Evolutionary conservation across 2,113 vertebrate species (phyloP).

Genomic region (Garra rufa): DNA sequence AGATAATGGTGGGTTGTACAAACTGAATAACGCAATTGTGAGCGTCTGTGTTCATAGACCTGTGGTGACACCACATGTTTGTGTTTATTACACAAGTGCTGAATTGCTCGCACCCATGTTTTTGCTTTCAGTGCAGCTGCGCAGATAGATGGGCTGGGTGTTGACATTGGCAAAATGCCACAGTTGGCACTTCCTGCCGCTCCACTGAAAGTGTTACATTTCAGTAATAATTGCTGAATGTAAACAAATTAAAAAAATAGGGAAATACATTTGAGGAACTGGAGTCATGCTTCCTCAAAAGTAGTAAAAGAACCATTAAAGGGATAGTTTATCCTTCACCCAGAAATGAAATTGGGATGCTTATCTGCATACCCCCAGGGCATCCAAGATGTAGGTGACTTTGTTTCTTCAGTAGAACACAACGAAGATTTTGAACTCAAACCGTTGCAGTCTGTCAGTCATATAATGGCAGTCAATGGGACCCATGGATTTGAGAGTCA

Average conservation of each 20-base stretch:
- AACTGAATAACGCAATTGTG: not conserved
- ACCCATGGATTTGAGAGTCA: no score
- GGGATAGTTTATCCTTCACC: no score
- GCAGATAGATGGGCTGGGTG: slow-evolving; percentile 53
- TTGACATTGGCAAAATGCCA: slow-evolving; percentile 60
- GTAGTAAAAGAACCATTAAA: not conserved
- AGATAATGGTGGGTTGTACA: slow-evolving; percentile 83
- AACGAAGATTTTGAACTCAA: no score
- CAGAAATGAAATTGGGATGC: no score
- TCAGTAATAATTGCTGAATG: slow-evolving; percentile 40
- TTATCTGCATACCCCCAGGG: no score
- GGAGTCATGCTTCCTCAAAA: not conserved
- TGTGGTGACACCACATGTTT: not conserved
- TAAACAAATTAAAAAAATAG: slow-evolving; percentile 4
- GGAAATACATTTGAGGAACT: slow-evolving; percentile 32
- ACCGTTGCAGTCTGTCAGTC: no score
- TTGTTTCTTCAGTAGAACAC: no score
- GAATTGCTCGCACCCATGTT: slow-evolving; percentile 41
- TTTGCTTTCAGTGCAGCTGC: slow-evolving; percentile 48
- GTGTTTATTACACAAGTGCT: slow-evolving; percentile 20
- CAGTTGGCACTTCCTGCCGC: slow-evolving; percentile 60
- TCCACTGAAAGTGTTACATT: slow-evolving; percentile 47
- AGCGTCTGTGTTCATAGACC: slow-evolving; percentile 12
- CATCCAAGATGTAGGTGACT: no score
- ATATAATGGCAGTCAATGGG: no score